These are phyloP conservation scores for Zaprionus vittiger DNA, from an alignment of 1,140 invertebrate genomes.

Conservation along the genomic window DNA sequence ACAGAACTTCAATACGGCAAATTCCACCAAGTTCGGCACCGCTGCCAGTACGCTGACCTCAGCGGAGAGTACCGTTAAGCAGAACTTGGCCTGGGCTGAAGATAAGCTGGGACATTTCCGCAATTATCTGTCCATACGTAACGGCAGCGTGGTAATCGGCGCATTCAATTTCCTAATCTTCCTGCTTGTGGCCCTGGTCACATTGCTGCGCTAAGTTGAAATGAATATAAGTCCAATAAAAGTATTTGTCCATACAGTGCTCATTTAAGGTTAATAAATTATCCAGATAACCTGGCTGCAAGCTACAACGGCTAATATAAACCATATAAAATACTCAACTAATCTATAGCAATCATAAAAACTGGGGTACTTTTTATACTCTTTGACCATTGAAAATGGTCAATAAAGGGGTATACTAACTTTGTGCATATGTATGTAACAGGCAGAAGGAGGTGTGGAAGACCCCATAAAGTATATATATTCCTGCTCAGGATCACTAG, in stretches of 20 bases:
- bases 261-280: constrained; percentile 33
- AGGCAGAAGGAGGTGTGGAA: too few species aligned
- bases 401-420: too few species aligned
- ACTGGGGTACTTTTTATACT: neutral
- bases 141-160: constrained; percentile 53
- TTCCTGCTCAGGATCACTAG: too few species aligned
- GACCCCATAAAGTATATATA: too few species aligned
- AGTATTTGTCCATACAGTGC: constrained; percentile 55
- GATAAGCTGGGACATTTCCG: constrained; percentile 57
- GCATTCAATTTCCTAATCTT: constrained; percentile 63
- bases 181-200: constrained; percentile 61
- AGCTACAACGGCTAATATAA: constrained; percentile 7
- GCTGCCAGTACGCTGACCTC: constrained; percentile 50
- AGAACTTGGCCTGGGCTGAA: constrained; percentile 64
- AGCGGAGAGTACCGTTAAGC: constrained; percentile 51
- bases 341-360: constrained; percentile 16
- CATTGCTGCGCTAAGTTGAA: constrained; percentile 52
- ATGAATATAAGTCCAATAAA: constrained; percentile 18
- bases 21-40: constrained; percentile 57
- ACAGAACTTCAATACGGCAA: constrained; percentile 56
- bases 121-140: constrained; percentile 53
- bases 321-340: constrained; percentile 30
- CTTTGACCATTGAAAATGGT: too few species aligned
- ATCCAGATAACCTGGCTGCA: constrained; percentile 47
- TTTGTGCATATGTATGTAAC: too few species aligned